These are phyloP conservation scores for Brotogeris chrysoptera DNA, from an alignment of 2,797 vertebrate species.

Conservation along the genomic window DNA sequence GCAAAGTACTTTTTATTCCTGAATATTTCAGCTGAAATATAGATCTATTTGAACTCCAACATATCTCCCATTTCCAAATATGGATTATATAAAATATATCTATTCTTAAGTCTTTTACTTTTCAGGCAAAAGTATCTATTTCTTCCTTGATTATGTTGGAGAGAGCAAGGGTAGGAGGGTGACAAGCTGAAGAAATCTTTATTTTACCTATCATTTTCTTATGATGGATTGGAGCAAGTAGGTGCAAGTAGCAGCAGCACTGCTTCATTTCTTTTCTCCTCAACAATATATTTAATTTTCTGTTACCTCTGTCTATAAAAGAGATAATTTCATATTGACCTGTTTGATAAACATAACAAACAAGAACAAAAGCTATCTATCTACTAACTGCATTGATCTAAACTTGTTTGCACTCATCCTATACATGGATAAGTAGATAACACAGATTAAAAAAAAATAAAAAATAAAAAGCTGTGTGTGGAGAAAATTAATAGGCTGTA, in stretches of 20 bases:
- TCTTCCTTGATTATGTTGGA: neutral
- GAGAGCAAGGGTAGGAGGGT: rapidly evolving
- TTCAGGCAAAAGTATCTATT: neutral
- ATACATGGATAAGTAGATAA: neutral
- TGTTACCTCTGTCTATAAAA: neutral
- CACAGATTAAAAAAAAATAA: neutral
- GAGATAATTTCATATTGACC: neutral
- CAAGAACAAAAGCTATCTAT: neutral
- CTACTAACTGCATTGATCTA: neutral
- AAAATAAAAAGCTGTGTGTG: neutral
- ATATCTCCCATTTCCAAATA: neutral
- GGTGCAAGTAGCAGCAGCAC: neutral
- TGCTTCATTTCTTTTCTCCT: neutral
- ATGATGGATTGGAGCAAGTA: neutral
- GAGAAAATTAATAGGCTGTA: neutral
- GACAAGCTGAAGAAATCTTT: neutral
- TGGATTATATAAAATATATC: neutral
- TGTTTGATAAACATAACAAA: neutral
- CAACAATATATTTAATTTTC: neutral
- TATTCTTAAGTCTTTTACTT: neutral
- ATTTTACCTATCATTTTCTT: neutral
- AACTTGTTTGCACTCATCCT: neutral
- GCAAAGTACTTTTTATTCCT: neutral
- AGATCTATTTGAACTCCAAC: neutral
- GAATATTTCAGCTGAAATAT: neutral